These are phyloP conservation scores for Drosophila truncata DNA, from an alignment of 1,140 invertebrate genomes.

Conservation along the genomic window DNA sequence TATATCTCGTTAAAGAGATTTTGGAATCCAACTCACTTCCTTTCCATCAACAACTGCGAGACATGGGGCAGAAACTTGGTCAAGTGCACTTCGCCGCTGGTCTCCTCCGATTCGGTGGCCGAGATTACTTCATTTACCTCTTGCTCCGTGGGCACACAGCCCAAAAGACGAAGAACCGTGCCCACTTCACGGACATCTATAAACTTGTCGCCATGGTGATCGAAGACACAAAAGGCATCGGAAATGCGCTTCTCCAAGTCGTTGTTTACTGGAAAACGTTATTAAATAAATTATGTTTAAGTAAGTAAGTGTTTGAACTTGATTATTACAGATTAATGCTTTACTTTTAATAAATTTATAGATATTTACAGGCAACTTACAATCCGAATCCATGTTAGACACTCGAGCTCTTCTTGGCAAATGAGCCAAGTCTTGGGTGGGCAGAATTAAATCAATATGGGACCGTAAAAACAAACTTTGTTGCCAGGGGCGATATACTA, in stretches of 20 bases:
- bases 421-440: not conserved
- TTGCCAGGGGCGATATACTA: conserved; percentile 29
- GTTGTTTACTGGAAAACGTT: conserved; percentile 85
- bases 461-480: conserved; percentile 15
- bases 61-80: conserved; percentile 89
- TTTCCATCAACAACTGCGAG: conserved; percentile 87
- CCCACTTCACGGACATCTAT: conserved; percentile 96
- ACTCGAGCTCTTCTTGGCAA: not conserved
- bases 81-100: conserved; percentile 89
- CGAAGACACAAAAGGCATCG: conserved; percentile 96
- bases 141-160: conserved; percentile 93
- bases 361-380: conserved; percentile 23
- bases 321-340: not conserved
- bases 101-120: conserved; percentile 91
- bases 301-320: not conserved
- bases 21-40: conserved; percentile 45
- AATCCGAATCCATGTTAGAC: conserved; percentile 50
- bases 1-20: not conserved
- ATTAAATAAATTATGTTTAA: not conserved
- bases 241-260: conserved; percentile 92
- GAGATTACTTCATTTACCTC: conserved; percentile 94
- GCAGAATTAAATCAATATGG: conserved; percentile 37
- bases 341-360: not conserved
- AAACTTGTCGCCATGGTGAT: conserved; percentile 93
- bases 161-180: conserved; percentile 92